A percentile compares a stretch with the other conserved stretches of the same genome.
Evolutionary conservation across 30 jellyfish, hydroid and myxozoan species (phyloP).

Genomic region (Aurelia sp.): DNA sequence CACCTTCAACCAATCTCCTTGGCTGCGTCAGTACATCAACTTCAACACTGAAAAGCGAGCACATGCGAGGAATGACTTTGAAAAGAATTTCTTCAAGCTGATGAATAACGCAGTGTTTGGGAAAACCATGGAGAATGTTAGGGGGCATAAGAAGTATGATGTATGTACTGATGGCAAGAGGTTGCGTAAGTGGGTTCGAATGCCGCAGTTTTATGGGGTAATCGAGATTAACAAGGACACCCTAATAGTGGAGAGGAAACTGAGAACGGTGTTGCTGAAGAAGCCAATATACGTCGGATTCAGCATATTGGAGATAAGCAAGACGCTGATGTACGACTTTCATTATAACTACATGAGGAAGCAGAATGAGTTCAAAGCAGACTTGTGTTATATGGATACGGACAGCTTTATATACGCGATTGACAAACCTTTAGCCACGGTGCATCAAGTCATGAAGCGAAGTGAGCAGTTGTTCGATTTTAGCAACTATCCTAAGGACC

Average conservation of each 20-base stretch:
- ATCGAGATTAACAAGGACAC: not conserved
- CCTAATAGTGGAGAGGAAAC: not conserved
- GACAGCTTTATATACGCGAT: too few species aligned
- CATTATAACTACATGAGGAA: constrained; percentile 11
- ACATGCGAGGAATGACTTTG: constrained; percentile 37
- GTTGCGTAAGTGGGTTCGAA: not conserved
- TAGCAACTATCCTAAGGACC: not conserved
- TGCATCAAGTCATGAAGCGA: too few species aligned
- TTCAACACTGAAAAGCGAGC: not conserved
- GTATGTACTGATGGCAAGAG: not conserved
- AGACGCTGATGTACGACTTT: constrained; percentile 38
- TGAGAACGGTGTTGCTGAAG: not conserved
- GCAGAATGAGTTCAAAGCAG: too few species aligned
- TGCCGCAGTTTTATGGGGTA: not conserved
- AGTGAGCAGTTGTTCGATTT: not conserved
- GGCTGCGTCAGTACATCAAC: not conserved
- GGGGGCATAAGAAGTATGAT: constrained; percentile 2
- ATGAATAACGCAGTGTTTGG: constrained; percentile 3
- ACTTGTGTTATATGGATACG: too few species aligned
- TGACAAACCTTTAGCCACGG: too few species aligned
- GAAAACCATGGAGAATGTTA: not conserved
- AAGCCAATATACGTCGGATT: constrained; percentile 33
- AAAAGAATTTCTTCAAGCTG: constrained; percentile 3
- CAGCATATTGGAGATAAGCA: constrained; percentile 40
- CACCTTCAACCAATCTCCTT: constrained; percentile 8